Evolutionary conservation across 1,140 invertebrate species (phyloP).

Genomic region (Pseudachorutes palmiensis): DNA sequence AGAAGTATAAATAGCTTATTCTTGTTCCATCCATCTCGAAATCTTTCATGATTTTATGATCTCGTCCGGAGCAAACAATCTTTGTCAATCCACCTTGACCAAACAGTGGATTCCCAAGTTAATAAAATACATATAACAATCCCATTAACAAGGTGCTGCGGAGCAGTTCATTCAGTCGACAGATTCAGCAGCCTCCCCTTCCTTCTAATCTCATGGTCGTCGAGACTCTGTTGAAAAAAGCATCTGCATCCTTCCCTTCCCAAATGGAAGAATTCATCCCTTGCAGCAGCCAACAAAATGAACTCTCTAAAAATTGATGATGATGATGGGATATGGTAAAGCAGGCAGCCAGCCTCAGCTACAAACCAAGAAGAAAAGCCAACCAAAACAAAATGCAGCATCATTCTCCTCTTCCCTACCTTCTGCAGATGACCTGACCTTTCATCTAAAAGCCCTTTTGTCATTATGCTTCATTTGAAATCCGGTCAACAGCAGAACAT

Average conservation of each 20-base stretch:
- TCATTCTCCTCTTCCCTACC: too few species aligned
- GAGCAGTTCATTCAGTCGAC: not conserved
- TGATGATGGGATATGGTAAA: too few species aligned
- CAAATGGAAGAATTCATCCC: not conserved
- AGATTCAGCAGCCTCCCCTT: not conserved
- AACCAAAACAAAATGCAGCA: too few species aligned
- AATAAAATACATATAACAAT: not conserved
- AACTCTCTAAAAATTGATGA: too few species aligned
- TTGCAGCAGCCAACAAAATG: not conserved
- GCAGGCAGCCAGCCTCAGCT: too few species aligned
- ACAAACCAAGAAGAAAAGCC: too few species aligned
- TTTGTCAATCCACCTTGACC: not conserved
- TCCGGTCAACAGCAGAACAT: too few species aligned
- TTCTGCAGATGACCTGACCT: too few species aligned
- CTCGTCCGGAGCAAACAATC: not conserved
- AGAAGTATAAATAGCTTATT: not conserved
- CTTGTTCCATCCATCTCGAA: not conserved
- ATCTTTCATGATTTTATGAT: not conserved
- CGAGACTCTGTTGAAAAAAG: not conserved
- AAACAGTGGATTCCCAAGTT: not conserved
- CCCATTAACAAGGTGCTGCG: not conserved
- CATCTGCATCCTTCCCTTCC: not conserved
- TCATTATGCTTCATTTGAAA: too few species aligned
- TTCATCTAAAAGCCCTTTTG: too few species aligned
- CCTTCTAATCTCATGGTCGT: not conserved